These are phyloP conservation scores for Teleiodes luculella DNA, from an alignment of 2,888 invertebrate genomes.

Conservation along the genomic window DNA sequence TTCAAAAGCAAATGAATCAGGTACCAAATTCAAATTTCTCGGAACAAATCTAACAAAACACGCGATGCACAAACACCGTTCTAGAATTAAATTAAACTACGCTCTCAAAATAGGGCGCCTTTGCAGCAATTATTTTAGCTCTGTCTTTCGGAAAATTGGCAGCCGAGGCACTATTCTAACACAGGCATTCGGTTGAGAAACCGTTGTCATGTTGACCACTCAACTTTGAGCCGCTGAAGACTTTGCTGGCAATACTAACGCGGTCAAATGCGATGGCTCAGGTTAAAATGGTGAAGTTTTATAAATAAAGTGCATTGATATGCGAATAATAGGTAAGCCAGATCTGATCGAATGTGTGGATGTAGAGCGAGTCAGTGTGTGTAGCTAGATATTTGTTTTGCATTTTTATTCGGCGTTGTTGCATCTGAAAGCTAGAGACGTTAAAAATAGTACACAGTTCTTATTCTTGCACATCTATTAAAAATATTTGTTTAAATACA, in stretches of 20 bases:
- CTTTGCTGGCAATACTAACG: background rate
- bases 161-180: slow-evolving; percentile 72
- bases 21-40: background rate
- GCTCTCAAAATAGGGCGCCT: slow-evolving; percentile 75
- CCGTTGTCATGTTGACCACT: slow-evolving; percentile 60
- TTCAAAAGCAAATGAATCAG: too few relatives aligned
- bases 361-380: too few relatives aligned
- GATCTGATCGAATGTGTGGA: slow-evolving; percentile 25
- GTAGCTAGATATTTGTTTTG: slow-evolving; percentile 14
- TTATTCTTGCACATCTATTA: too few relatives aligned
- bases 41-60: background rate
- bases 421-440: too few relatives aligned
- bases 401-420: background rate
- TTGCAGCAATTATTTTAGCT: slow-evolving; percentile 77
- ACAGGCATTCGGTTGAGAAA: slow-evolving; percentile 76
- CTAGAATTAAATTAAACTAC: slow-evolving; percentile 70
- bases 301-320: slow-evolving; percentile 74
- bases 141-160: slow-evolving; percentile 79
- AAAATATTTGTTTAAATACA: too few relatives aligned
- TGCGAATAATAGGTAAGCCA: slow-evolving; percentile 73
- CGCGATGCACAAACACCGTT: slow-evolving; percentile 44
- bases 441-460: too few relatives aligned
- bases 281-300: slow-evolving; percentile 54
- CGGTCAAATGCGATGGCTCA: slow-evolving; percentile 37
- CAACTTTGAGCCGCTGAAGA: slow-evolving; percentile 42